Evolutionary conservation across 2,888 invertebrate species (phyloP), one percentile per base, ranked within the genome.

Genomic region (Tachina grossa): DNA sequence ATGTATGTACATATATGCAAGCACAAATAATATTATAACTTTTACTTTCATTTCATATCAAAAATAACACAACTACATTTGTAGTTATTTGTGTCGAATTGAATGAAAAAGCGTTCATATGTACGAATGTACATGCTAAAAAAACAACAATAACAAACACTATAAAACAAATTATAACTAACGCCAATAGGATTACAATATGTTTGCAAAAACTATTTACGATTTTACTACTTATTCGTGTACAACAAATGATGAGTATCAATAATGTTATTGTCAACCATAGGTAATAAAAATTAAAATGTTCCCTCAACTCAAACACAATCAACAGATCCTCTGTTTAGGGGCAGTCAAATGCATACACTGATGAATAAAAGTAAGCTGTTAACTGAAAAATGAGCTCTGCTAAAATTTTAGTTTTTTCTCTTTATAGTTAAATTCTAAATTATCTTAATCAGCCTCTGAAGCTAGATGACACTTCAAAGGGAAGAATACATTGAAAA

Each of bases 41-140:
- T 84, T 84, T 84, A 84, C 84, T 84, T 84, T 84, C 80, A 72
- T 80, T 63, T 75, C 31, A 61, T 51, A 49, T 55, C 74, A 79
- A 69, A 69, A 57, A 69, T n/a, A 78, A 71, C 51, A 71, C 51
- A 83, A 69, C 31, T 49, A 66, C 77, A 77, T 61, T 66, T 74
- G 65, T 66, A 74, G 49, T 49, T 68, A 43, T 66, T 11, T 78
- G 59, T 77, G 11, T 68, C 14, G 49, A 51, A 51, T 14, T n/a
- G 6, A 39, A 66, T 43, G n/a, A 55, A 51, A 53, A 31, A 49
- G 61, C 19, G 8, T 45, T 1, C 39, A 45, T 16, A 47, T 19
- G 45, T 9, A 14, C n/a, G n/a, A 14, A 72, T 55, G 11, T 51
- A 55, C n/a, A 41, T 49, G 22, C 1, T 41, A 11, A 1, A 68